Evolutionary conservation across 2,113 vertebrate species (phyloP).

Genomic region (Rhizomys pruinosus): DNA sequence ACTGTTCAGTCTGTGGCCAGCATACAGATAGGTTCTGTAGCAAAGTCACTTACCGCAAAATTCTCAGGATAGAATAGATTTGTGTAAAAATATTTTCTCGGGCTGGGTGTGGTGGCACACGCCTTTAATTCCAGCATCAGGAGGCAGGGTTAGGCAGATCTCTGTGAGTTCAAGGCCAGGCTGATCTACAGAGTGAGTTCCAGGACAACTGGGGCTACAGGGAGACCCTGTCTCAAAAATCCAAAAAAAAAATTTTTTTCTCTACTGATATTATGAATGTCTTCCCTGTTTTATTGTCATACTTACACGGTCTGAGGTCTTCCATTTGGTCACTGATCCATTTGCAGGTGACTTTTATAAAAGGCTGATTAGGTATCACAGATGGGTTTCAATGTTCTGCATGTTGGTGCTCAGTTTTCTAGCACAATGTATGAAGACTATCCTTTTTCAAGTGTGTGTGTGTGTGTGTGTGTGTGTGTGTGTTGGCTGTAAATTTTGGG

Average conservation of each 20-base stretch:
- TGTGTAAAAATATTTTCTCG: not conserved
- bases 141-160: too few relatives aligned
- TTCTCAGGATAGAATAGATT: not conserved
- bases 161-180: too few relatives aligned
- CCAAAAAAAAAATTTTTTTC: not conserved
- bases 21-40: not conserved
- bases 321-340: not conserved
- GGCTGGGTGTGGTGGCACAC: too few relatives aligned
- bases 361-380: not conserved
- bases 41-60: not conserved
- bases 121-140: too few relatives aligned
- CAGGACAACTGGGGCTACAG: too few relatives aligned
- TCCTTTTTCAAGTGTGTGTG: too few relatives aligned
- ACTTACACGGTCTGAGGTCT: not conserved
- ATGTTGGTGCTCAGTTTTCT: rapidly evolving
- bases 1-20: not conserved
- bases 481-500: too few relatives aligned
- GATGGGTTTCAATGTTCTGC: not conserved
- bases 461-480: not conserved
- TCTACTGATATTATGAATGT: rapidly evolving
- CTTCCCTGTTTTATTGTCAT: not conserved
- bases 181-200: too few relatives aligned
- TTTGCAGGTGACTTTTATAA: not conserved
- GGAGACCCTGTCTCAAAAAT: too few relatives aligned
- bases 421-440: rapidly evolving